These are phyloP conservation scores for Sminthurinus signatus DNA, from an alignment of 1,140 invertebrate genomes.

Conservation along the genomic window DNA sequence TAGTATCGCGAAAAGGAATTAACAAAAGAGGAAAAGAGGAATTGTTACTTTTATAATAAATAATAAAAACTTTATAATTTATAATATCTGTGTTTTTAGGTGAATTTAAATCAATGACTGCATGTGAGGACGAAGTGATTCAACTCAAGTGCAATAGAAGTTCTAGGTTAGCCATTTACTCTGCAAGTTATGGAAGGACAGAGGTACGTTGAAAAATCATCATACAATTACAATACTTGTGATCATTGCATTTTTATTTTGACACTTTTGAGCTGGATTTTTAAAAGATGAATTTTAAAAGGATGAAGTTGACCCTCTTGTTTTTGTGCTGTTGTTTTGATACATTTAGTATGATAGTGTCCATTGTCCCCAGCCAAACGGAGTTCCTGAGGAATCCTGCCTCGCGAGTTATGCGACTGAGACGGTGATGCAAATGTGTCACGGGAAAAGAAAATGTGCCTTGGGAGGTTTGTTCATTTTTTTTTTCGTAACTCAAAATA, in stretches of 20 bases:
- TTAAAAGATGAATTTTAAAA: too few relatives aligned
- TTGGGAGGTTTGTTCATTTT: too few relatives aligned
- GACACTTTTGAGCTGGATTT: too few relatives aligned
- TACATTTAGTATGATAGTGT: constrained; percentile 78
- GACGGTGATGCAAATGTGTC: constrained; percentile 80
- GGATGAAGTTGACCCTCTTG: too few relatives aligned
- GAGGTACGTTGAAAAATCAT: too few relatives aligned
- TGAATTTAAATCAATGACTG: constrained; percentile 81
- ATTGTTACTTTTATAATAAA: not conserved
- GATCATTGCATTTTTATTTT: too few relatives aligned
- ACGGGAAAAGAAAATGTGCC: constrained; percentile 72
- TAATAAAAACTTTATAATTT: not conserved
- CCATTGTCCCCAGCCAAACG: constrained; percentile 76
- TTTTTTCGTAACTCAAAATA: too few relatives aligned
- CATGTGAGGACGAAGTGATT: constrained; percentile 79
- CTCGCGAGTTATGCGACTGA: constrained; percentile 78
- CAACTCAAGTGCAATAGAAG: constrained; percentile 73
- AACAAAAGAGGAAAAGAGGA: too few relatives aligned
- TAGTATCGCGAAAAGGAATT: too few relatives aligned
- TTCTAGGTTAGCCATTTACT: constrained; percentile 79
- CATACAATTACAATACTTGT: too few relatives aligned
- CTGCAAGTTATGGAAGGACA: constrained; percentile 79
- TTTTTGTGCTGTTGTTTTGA: too few relatives aligned
- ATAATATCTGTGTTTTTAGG: constrained; percentile 54
- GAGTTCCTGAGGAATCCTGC: constrained; percentile 80